These are phyloP conservation scores for Callyntrura sp. DNA, from an alignment of 2,888 invertebrate genomes.

Conservation along the genomic window DNA sequence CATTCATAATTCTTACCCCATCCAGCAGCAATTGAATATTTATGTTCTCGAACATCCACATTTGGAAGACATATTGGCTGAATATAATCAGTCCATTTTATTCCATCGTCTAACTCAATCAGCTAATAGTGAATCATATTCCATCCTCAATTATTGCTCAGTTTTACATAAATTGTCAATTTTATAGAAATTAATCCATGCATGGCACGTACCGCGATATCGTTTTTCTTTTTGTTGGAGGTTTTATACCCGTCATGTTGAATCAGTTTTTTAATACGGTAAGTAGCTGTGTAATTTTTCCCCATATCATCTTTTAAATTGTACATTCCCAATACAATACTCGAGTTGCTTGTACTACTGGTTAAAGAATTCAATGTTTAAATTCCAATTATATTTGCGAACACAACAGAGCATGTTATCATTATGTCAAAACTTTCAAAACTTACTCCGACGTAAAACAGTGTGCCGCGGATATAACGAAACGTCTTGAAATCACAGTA, in stretches of 20 bases:
- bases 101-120: constrained; percentile 63
- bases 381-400: too few relatives aligned
- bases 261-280: constrained; percentile 60
- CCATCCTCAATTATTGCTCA: neutral
- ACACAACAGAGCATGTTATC: too few relatives aligned
- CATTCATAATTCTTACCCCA: constrained; percentile 60
- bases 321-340: constrained; percentile 61
- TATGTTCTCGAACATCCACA: neutral
- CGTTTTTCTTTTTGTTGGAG: constrained; percentile 25
- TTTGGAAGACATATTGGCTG: constrained; percentile 77
- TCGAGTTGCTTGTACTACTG: neutral
- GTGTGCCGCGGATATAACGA: constrained; percentile 58
- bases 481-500: constrained; percentile 40
- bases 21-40: constrained; percentile 66
- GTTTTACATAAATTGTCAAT: neutral
- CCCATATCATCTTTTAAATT: too few relatives aligned
- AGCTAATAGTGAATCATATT: constrained; percentile 44
- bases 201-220: constrained; percentile 63
- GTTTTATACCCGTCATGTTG: constrained; percentile 45
- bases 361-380: too few relatives aligned
- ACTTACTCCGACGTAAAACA: too few relatives aligned
- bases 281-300: neutral
- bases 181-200: neutral
- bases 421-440: too few relatives aligned
- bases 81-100: constrained; percentile 75